Evolutionary conservation across 2,797 vertebrate species (phyloP), one percentile per base, ranked within the genome.

Genomic region (Melanotaenia pygmaea): DNA sequence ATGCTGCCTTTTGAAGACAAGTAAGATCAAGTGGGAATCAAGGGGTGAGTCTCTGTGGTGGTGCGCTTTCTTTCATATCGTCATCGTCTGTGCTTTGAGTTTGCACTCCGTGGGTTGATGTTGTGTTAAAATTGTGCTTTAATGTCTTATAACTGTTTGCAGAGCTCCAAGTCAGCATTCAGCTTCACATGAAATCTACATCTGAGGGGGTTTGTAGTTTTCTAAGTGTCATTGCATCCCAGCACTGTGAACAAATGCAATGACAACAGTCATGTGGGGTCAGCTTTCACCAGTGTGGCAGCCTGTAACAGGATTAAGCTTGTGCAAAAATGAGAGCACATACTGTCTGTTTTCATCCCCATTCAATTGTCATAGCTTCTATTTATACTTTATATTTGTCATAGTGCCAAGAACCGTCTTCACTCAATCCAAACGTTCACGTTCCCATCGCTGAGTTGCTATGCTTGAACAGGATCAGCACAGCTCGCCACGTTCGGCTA

Each of bases 1-100:
- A 89, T 90, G 74, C 74, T 24, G 76, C 56, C 84, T 85, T 89
- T 81, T 89, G 82, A 92, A 92, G 87, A 89, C 84, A 83, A 89
- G 85, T 40, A 72, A 86, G 89, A 87, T 91, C 84, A 91, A 86
- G 67, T 77, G 67, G 0, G 59, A 84, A 89, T 91, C 81, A 80
- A 75, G 75, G 72, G 75, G 81, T 83, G 80, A 87, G 77, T 80
- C 14, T 32, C 63, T 71, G n/a, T 47, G 38, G 76, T 82, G 77
- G 66, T 84, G 59, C 43, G 40, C 60, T 47, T 13, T 45, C 72
- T 72, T 69, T 57, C 13, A 38, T 53, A 18, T 1, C 34, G 56
- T 54, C n/a, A 38, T 54, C 53, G 53, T 68, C 75, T 77, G 64
- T 56, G 61, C 57, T 74, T 78, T 79, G 70, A 79, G 76, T 77